These are phyloP conservation scores for Anoura caudifer DNA, from an alignment of 2,113 vertebrate genomes.

Conservation along the genomic window DNA sequence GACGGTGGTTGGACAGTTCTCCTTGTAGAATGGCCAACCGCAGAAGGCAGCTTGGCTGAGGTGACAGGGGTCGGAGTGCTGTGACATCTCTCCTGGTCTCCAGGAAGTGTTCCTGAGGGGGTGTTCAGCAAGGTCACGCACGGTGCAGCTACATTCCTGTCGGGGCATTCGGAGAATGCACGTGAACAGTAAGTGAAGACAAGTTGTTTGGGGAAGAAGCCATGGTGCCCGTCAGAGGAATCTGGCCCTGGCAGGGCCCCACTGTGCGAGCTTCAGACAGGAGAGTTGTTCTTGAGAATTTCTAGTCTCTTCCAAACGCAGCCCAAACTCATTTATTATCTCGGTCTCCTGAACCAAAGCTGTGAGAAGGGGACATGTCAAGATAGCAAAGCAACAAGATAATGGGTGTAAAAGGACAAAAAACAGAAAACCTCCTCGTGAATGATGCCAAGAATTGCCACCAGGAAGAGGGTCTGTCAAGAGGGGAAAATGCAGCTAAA, in stretches of 20 bases:
- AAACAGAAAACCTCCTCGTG: slow-evolving; percentile 45
- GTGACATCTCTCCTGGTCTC: no score
- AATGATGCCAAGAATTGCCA: not conserved
- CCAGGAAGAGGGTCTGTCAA: not conserved
- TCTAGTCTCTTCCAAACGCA: slow-evolving; percentile 36
- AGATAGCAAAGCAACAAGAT: slow-evolving; percentile 72
- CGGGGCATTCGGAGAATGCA: not conserved
- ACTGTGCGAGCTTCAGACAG: not conserved
- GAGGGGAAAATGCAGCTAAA: not conserved
- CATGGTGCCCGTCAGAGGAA: not conserved
- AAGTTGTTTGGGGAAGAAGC: not conserved
- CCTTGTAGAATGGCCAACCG: not conserved
- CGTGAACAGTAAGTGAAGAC: not conserved
- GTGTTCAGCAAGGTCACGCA: not conserved
- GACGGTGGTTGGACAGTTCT: not conserved
- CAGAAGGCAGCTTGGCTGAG: not conserved
- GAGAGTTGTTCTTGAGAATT: not conserved
- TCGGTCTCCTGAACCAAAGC: slow-evolving; percentile 41
- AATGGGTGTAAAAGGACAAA: slow-evolving; percentile 71
- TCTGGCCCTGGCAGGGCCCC: not conserved
- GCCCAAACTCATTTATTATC: slow-evolving; percentile 55
- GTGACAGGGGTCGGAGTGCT: not conserved
- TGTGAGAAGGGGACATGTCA: slow-evolving; percentile 66
- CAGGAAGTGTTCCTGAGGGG: not conserved
- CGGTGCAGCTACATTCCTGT: not conserved